Evolutionary conservation across 1,140 invertebrate genomes (phyloP).

Genomic region (Oppia nitens): DNA sequence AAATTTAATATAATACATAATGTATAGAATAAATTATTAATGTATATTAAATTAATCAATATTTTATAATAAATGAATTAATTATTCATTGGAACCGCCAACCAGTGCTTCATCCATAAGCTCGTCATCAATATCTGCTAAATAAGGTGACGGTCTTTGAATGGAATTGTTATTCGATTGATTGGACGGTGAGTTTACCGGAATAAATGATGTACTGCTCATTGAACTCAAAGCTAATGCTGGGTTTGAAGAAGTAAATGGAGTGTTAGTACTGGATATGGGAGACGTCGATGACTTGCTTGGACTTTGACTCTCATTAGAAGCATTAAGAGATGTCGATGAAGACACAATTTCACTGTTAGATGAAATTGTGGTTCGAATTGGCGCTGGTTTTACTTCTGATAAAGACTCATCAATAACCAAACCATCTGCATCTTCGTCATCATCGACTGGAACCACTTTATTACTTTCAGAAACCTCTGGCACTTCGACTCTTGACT

Average conservation of each 20-base stretch:
- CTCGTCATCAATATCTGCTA: constrained; percentile 59
- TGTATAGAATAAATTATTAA: too few relatives aligned
- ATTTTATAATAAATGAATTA: too few relatives aligned
- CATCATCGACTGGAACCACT: not conserved
- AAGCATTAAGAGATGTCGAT: not conserved
- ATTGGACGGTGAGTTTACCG: constrained; percentile 1
- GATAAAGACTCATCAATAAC: not conserved
- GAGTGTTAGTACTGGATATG: not conserved
- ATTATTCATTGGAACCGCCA: constrained; percentile 45
- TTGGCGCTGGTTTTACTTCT: not conserved
- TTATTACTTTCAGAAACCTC: not conserved
- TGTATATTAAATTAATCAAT: too few relatives aligned
- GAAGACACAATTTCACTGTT: not conserved
- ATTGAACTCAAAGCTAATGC: not conserved
- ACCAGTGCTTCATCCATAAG: constrained; percentile 70
- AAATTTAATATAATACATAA: too few relatives aligned
- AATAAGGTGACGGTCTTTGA: constrained; percentile 39
- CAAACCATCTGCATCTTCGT: constrained; percentile 10
- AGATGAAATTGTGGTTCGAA: not conserved
- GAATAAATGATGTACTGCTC: not conserved
- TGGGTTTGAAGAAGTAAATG: not conserved
- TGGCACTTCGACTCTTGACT: not conserved
- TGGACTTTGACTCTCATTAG: not conserved
- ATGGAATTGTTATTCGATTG: not conserved
- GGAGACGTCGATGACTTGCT: not conserved